A percentile compares a stretch with the other conserved stretches of the same genome.
These are phyloP conservation scores for Pelusios castaneus DNA, from an alignment of 2,113 vertebrate genomes.

Conservation along the genomic window DNA sequence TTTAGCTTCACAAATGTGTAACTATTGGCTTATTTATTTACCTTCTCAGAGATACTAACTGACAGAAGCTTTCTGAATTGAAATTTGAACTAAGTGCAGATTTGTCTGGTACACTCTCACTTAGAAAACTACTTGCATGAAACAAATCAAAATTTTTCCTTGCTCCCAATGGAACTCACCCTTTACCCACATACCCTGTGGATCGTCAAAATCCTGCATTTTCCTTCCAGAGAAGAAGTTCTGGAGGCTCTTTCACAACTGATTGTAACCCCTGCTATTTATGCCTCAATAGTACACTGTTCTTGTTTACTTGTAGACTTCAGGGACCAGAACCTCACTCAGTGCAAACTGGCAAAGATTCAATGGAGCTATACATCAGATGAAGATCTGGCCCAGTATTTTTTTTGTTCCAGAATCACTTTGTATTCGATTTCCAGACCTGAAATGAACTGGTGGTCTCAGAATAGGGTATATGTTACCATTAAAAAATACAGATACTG, in stretches of 20 bases:
- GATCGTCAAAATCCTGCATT: not conserved
- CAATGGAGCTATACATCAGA: not conserved
- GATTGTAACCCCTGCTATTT: not conserved
- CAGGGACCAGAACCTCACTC: not conserved
- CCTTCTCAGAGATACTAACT: slow-evolving; percentile 27
- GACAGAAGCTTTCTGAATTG: slow-evolving; percentile 49
- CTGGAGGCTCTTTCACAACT: not conserved
- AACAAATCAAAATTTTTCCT: slow-evolving; percentile 9
- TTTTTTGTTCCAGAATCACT: not conserved
- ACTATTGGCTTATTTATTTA: slow-evolving; percentile 54
- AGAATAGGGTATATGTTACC: not conserved
- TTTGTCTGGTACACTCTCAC: not conserved
- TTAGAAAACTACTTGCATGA: not conserved
- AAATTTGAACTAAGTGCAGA: slow-evolving; percentile 51
- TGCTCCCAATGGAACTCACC: not conserved
- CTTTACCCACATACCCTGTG: not conserved
- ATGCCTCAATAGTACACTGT: not conserved
- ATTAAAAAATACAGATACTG: not conserved
- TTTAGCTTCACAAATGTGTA: slow-evolving; percentile 48
- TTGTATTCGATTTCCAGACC: not conserved
- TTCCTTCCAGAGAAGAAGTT: not conserved
- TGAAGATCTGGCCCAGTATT: not conserved
- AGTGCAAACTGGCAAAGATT: not conserved
- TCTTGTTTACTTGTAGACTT: not conserved
- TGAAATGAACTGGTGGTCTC: not conserved